Evolutionary conservation across 1,140 invertebrate genomes (phyloP).

Genomic region (Cotesia typhae): DNA sequence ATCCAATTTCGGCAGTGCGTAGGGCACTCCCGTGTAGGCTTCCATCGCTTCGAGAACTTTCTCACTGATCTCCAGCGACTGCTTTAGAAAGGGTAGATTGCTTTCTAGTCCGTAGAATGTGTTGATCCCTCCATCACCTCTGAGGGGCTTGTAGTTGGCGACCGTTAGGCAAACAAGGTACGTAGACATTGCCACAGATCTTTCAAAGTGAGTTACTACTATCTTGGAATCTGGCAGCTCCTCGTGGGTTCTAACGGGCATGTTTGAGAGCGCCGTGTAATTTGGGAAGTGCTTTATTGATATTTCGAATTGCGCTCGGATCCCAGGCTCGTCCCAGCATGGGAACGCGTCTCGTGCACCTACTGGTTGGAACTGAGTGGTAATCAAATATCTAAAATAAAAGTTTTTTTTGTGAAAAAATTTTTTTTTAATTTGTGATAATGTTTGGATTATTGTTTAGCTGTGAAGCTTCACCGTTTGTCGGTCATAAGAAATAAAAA

Average conservation of each 20-base stretch:
- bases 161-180: constrained; percentile 76
- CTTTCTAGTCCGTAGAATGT: constrained; percentile 3
- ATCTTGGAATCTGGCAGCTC: constrained; percentile 28
- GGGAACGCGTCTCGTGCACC: constrained; percentile 74
- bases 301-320: constrained; percentile 67
- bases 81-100: neutral
- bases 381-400: constrained; percentile 17
- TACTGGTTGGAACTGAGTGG: constrained; percentile 74
- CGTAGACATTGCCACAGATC: constrained; percentile 70
- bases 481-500: too few species aligned
- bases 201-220: constrained; percentile 41
- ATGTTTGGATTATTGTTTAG: too few species aligned
- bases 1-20: constrained; percentile 32
- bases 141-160: constrained; percentile 67
- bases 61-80: constrained; percentile 21
- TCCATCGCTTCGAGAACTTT: constrained; percentile 28
- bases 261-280: constrained; percentile 63
- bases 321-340: constrained; percentile 76
- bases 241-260: constrained; percentile 55
- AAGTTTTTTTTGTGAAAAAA: neutral
- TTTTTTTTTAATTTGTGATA: too few species aligned
- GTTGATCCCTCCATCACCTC: constrained; percentile 37
- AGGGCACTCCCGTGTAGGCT: constrained; percentile 27
- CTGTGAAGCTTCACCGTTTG: too few species aligned
- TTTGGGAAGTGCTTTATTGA: constrained; percentile 61